Evolutionary conservation across 2,888 invertebrate genomes (phyloP), one percentile per base, ranked within the genome.

Genomic region (Sinotaia quadrata): DNA sequence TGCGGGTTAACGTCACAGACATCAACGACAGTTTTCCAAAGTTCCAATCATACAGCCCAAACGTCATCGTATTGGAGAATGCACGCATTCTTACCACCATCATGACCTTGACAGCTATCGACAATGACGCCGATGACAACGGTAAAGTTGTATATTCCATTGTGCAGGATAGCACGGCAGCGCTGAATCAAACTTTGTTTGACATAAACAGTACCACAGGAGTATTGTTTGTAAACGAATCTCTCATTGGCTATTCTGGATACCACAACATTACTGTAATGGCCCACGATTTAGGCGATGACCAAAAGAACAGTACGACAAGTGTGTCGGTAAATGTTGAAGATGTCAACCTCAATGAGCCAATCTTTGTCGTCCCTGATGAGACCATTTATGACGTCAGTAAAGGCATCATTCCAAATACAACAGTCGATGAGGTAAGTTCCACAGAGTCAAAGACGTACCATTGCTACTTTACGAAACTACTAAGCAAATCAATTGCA

Each of bases 1-100:
- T 82, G 12, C 75, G 72, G 2, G 93, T 96, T 0, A 93, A 93
- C 0, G 87, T 96, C 33, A 89, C 94, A 0, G 96, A 97, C 85
- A 94, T 96, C n/a, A 97, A 97, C 84, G 96, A 97, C 84, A 95
- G 96, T 81, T 94, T 94, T 79, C 96, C 97, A 0, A 92, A 96
- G 31, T 78, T 78, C 63, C 77, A 73, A 7, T 77, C 76, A 37
- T 63, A 73, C 44, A 8, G 65, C 56, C 41, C 72, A 52, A 24
- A 62, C 65, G 47, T 68, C 69, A 90, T 91, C 4, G 76, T 84
- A n/a, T 75, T 74, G 37, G 80, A 83, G 67, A 80, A 75, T 41
- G 78, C 72, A 3, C 37, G 24, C 0, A 52, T 60, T 12, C 77
- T 74, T 4, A 73, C 75, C 2, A 67, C 71, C 21, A 73, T 84